Conservation (phyloP, 2,888 invertebrate species). For the Dermolepida albohirtum region DNA sequence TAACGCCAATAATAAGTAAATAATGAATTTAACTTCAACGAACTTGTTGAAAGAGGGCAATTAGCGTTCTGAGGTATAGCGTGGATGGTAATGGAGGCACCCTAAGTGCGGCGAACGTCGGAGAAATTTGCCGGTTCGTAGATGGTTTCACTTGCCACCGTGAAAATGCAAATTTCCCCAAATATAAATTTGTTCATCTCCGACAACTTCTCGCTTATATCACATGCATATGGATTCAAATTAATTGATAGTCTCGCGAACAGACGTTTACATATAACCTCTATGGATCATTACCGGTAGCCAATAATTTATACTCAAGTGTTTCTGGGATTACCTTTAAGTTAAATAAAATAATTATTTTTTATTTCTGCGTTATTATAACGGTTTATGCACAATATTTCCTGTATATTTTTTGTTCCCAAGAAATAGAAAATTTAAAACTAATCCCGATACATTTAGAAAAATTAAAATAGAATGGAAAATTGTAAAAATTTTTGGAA, state of each 20-base stretch:
- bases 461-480: too few relatives aligned
- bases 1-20: slow-evolving; percentile 40
- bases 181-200: slow-evolving; percentile 29
- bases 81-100: neutral
- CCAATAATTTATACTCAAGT: too few relatives aligned
- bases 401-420: too few relatives aligned
- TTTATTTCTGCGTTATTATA: too few relatives aligned
- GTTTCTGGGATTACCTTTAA: too few relatives aligned
- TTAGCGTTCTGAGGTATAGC: slow-evolving; percentile 19
- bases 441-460: too few relatives aligned
- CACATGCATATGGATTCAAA: slow-evolving; percentile 31
- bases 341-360: too few relatives aligned
- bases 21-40: slow-evolving; percentile 39
- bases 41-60: slow-evolving; percentile 41
- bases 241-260: slow-evolving; percentile 22
- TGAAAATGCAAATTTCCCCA: slow-evolving; percentile 36
- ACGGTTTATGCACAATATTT: too few relatives aligned
- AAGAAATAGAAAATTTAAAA: too few relatives aligned
- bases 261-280: slow-evolving; percentile 22
- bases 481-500: too few relatives aligned
- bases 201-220: slow-evolving; percentile 22
- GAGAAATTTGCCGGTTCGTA: slow-evolving; percentile 11
- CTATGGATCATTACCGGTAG: slow-evolving; percentile 6
- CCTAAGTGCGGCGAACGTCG: neutral
- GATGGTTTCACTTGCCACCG: slow-evolving; percentile 21